Evolutionary conservation across 2,113 vertebrate genomes (phyloP).

Genomic region (Lanius ludovicianus): DNA sequence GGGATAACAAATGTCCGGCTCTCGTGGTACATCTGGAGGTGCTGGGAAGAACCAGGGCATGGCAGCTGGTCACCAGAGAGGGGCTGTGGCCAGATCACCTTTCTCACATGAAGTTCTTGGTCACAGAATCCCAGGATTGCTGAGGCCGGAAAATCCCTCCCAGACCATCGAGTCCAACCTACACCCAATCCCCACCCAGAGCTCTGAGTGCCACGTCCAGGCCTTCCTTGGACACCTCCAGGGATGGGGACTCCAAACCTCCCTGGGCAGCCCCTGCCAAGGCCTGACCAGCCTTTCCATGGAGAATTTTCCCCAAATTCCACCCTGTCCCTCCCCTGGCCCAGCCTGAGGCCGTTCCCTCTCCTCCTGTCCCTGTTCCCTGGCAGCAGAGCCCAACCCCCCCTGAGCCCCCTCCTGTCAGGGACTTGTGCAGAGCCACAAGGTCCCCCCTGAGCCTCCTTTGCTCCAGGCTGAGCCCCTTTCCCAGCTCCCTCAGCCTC

Average conservation of each 20-base stretch:
- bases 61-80: neutral
- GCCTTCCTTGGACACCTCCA: neutral
- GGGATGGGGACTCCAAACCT: neutral
- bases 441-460: neutral
- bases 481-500: neutral
- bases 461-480: neutral
- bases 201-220: neutral
- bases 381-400: neutral
- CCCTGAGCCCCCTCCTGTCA: neutral
- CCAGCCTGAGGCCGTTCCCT: neutral
- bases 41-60: too few species aligned
- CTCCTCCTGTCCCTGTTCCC: neutral
- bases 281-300: too few species aligned
- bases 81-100: neutral
- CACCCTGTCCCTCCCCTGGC: neutral
- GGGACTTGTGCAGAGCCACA: neutral
- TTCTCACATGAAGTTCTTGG: neutral
- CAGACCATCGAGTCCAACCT: accelerated
- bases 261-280: neutral
- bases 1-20: neutral
- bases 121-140: neutral
- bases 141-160: neutral
- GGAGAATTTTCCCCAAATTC: neutral
- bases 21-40: too few species aligned
- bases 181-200: neutral